These are phyloP conservation scores for Diaperis boleti DNA, from an alignment of 2,888 invertebrate species.

Conservation along the genomic window DNA sequence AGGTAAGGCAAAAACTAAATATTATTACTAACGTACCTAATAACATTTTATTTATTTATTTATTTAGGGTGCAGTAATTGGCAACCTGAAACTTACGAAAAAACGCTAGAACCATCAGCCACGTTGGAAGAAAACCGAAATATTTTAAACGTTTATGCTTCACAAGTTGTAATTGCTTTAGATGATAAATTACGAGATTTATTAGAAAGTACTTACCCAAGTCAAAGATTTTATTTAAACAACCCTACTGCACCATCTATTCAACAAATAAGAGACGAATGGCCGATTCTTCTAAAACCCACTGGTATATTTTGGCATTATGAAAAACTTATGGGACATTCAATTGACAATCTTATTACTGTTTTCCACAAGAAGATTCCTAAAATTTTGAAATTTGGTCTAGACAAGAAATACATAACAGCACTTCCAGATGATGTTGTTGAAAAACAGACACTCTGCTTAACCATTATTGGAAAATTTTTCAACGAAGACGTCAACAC, in stretches of 20 bases:
- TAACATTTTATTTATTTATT: no score
- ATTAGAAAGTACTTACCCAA: neutral
- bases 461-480: no score
- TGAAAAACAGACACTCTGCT: no score
- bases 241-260: neutral
- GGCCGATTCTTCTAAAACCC: neutral
- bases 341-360: neutral
- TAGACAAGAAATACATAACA: neutral
- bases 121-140: neutral
- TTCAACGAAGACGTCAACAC: no score
- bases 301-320: neutral
- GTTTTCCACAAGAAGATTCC: neutral
- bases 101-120: no score
- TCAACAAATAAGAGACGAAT: neutral
- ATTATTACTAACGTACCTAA: no score
- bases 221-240: neutral
- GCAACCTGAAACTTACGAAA: no score
- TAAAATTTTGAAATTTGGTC: neutral
- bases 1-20: no score
- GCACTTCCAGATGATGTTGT: no score
- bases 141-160: neutral
- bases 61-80: neutral
- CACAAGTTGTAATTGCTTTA: no score
- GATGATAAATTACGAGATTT: neutral
- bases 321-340: neutral